Evolutionary conservation across 2,797 vertebrate genomes (phyloP).

Genomic region (Pelodytes ibericus): DNA sequence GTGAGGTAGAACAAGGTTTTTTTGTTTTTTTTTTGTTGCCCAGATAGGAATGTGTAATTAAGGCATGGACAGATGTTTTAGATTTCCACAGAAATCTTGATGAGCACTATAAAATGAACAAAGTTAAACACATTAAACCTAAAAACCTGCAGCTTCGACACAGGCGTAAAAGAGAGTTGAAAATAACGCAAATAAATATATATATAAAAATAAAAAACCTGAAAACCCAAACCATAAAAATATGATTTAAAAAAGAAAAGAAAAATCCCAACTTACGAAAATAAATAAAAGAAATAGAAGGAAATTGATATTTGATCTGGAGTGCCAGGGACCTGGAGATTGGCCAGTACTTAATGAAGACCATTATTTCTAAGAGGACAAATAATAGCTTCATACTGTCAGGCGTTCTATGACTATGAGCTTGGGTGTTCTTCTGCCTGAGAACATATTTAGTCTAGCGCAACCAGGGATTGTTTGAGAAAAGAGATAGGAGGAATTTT

Average conservation of each 20-base stretch:
- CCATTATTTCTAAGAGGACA: slow-evolving; percentile 28
- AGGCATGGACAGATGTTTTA: slow-evolving; percentile 16
- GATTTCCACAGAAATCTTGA: slow-evolving; percentile 31
- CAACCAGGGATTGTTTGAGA: slow-evolving; percentile 41
- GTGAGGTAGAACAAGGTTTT: background rate
- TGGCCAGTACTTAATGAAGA: slow-evolving; percentile 25
- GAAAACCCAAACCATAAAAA: slow-evolving; percentile 10
- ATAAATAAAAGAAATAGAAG: background rate
- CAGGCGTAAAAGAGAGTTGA: background rate
- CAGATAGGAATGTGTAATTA: slow-evolving; percentile 21
- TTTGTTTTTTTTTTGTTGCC: slow-evolving; percentile 1
- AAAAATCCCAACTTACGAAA: background rate
- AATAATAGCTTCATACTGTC: slow-evolving; percentile 13
- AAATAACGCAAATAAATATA: slow-evolving; percentile 2
- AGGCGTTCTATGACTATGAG: slow-evolving; percentile 18
- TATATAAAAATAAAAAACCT: background rate
- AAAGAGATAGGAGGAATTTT: slow-evolving; percentile 54
- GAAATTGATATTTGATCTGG: slow-evolving; percentile 1
- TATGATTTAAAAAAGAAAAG: background rate
- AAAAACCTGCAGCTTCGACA: background rate
- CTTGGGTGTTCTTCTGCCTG: slow-evolving; percentile 36
- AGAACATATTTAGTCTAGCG: slow-evolving; percentile 49
- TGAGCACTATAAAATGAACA: slow-evolving; percentile 26
- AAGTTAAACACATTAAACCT: slow-evolving; percentile 1
- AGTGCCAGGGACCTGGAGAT: slow-evolving; percentile 8